Conservation (phyloP, 2,797 vertebrate genomes). For the Crax fasciolata region DNA sequence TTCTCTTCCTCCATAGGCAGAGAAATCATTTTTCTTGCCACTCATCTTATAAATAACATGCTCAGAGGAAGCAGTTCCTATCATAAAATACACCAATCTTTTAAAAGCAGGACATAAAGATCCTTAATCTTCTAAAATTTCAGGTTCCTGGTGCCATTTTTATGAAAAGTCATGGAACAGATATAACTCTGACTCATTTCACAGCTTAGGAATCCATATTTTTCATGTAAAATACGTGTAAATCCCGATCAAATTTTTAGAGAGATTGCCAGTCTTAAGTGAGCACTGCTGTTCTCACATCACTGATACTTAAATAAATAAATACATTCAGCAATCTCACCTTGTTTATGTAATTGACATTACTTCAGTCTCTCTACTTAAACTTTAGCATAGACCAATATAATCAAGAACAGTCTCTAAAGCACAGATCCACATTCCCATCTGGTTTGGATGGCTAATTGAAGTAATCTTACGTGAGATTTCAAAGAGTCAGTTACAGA, state of each 20-base stretch:
- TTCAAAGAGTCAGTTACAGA: neutral
- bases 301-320: neutral
- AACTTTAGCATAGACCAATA: neutral
- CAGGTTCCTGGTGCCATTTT: neutral
- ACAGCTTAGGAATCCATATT: neutral
- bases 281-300: neutral
- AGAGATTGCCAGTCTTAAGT: neutral
- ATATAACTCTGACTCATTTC: neutral
- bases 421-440: neutral
- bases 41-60: neutral
- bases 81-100: neutral
- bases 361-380: neutral
- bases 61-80: neutral
- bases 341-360: neutral
- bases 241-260: neutral
- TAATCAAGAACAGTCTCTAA: neutral
- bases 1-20: neutral
- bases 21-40: neutral
- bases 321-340: neutral
- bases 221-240: neutral
- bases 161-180: neutral
- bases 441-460: neutral
- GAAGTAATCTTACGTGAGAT: neutral
- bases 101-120: neutral
- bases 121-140: neutral